Evolutionary conservation across 2,113 vertebrate species (phyloP).

Genomic region (Telmatochromis sp.): DNA sequence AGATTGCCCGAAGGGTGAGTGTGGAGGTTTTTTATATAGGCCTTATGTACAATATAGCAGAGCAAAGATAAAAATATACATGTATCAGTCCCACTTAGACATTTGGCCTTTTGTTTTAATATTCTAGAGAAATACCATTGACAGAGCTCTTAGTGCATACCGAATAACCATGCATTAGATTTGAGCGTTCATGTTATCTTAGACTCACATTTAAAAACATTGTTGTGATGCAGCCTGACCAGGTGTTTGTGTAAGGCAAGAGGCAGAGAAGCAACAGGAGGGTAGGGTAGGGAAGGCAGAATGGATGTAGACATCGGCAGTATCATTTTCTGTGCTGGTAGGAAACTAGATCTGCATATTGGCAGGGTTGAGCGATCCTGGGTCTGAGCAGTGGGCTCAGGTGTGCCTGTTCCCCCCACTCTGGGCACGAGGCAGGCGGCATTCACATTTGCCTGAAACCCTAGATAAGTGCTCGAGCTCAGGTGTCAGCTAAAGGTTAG

Average conservation of each 20-base stretch:
- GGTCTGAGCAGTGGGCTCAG: constrained; percentile 53
- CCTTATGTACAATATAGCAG: not conserved
- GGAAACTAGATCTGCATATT: constrained; percentile 58
- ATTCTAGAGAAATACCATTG: not conserved
- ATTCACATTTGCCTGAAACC: constrained; percentile 62
- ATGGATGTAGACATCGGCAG: constrained; percentile 8
- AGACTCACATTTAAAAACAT: not conserved
- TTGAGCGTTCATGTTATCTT: not conserved
- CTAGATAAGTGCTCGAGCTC: constrained; percentile 48
- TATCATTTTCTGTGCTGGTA: constrained; percentile 52
- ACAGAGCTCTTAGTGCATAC: not conserved
- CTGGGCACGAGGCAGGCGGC: constrained; percentile 36
- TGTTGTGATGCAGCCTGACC: not conserved
- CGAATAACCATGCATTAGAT: not conserved
- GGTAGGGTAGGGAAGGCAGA: constrained; percentile 27
- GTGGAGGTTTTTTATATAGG: not conserved
- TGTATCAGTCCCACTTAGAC: not conserved
- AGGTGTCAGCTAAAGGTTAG: constrained; percentile 62
- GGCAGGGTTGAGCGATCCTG: constrained; percentile 54
- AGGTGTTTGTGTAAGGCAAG: not conserved
- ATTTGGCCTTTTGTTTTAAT: not conserved
- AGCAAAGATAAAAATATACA: not conserved
- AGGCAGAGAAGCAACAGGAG: constrained; percentile 25
- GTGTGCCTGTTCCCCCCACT: constrained; percentile 46
- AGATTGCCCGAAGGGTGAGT: not conserved